Evolutionary conservation across 2,888 invertebrate genomes (phyloP).

Genomic region (Micoletzkya japonica): DNA sequence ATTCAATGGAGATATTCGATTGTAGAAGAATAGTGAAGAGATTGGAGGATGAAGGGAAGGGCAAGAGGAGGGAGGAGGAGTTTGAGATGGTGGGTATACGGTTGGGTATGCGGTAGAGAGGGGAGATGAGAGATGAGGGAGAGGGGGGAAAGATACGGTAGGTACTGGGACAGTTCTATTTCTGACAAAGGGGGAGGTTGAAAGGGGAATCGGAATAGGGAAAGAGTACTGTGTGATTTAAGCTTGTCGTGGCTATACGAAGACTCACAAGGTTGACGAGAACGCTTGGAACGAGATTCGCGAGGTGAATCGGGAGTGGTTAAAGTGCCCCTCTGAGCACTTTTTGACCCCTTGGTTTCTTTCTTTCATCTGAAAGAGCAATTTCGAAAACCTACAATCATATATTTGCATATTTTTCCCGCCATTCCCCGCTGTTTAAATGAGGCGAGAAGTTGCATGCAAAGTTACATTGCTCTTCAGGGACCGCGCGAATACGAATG

Average conservation of each 20-base stretch:
- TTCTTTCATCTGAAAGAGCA: too few relatives aligned
- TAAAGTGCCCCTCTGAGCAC: too few relatives aligned
- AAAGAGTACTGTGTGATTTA: background rate
- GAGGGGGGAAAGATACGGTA: background rate
- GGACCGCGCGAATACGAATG: too few relatives aligned
- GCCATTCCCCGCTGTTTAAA: too few relatives aligned
- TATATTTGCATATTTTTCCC: too few relatives aligned
- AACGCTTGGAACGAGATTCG: conserved; percentile 15
- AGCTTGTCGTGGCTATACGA: conserved; percentile 12
- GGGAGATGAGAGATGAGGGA: background rate
- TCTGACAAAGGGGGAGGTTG: background rate
- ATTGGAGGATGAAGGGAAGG: background rate
- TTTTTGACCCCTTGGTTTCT: too few relatives aligned
- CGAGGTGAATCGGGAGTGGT: background rate
- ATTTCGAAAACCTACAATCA: too few relatives aligned
- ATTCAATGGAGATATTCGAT: conserved; percentile 15
- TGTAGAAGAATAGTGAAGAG: conserved; percentile 4
- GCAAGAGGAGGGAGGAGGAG: background rate
- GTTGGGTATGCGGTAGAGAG: too few relatives aligned
- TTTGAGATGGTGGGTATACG: background rate
- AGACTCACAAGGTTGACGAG: conserved; percentile 16
- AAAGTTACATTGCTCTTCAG: too few relatives aligned
- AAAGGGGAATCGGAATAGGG: background rate
- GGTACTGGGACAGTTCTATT: background rate
- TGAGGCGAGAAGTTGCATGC: too few relatives aligned